These are phyloP conservation scores for Hemiscyllium ocellatum DNA, from an alignment of 2,113 vertebrate species.

Conservation along the genomic window DNA sequence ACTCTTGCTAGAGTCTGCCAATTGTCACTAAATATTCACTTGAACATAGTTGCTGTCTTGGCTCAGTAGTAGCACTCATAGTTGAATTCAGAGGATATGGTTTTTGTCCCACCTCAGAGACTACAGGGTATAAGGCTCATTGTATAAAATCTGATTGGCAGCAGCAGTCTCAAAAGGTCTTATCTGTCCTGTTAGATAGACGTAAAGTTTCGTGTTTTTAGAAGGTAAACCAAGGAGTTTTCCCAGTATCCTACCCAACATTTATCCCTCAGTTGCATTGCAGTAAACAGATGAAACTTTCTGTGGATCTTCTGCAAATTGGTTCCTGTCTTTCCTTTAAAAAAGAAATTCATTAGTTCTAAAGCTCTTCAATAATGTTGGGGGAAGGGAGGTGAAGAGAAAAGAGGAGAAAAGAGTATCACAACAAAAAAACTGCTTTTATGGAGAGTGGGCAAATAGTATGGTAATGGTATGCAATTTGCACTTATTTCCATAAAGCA, in stretches of 20 bases:
- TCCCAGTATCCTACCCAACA: neutral
- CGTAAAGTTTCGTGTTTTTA: neutral
- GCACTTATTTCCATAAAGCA: neutral
- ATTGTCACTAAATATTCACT: neutral
- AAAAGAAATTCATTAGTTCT: neutral
- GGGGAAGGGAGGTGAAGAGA: neutral
- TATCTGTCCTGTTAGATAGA: neutral
- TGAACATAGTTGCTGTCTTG: neutral
- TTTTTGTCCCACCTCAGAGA: neutral
- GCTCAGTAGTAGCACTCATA: neutral
- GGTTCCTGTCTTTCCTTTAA: neutral
- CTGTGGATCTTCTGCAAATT: neutral
- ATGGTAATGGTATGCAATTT: neutral
- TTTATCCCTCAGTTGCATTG: neutral
- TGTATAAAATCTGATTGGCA: neutral
- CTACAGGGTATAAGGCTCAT: neutral
- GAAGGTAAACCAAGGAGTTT: neutral
- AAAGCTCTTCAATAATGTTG: neutral
- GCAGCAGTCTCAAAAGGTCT: too few species aligned
- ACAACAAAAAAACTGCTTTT: neutral
- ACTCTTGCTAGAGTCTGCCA: neutral
- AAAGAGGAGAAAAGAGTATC: neutral
- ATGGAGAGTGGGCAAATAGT: neutral
- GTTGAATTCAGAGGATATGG: neutral
- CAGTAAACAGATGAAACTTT: neutral